These are phyloP conservation scores for Zosterops japonicus DNA, from an alignment of 2,113 vertebrate genomes.

Conservation along the genomic window DNA sequence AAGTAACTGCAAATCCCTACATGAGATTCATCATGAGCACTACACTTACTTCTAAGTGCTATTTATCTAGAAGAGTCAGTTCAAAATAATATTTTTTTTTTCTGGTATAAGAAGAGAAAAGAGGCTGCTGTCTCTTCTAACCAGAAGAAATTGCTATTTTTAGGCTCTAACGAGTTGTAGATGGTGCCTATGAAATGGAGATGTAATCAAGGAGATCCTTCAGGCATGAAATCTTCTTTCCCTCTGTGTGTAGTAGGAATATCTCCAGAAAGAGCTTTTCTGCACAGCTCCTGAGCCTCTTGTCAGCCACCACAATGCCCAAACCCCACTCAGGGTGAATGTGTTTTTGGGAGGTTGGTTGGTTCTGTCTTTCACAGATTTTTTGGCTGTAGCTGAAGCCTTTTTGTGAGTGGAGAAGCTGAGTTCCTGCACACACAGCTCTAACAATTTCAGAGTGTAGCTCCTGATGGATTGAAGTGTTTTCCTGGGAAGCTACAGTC, in stretches of 20 bases:
- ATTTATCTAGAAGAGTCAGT: neutral
- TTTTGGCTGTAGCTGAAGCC: neutral
- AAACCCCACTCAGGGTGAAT: neutral
- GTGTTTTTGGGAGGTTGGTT: neutral
- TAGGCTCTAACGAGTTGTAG: neutral
- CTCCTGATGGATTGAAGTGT: neutral
- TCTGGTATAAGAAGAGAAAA: neutral
- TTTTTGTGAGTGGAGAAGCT: neutral
- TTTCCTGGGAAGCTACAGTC: neutral
- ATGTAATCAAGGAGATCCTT: neutral
- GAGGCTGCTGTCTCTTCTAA: neutral
- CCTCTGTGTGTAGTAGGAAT: neutral
- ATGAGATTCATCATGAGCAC: neutral
- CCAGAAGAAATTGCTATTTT: neutral
- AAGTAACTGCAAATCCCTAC: slow-evolving; percentile 9
- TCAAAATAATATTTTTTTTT: neutral
- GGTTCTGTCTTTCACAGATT: neutral
- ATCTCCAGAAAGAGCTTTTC: neutral
- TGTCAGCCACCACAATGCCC: neutral
- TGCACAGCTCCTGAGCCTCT: neutral
- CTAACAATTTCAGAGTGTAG: neutral
- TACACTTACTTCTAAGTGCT: neutral
- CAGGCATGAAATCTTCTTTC: neutral
- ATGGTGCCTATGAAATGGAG: neutral
- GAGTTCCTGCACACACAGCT: neutral